Evolutionary conservation across 2,888 invertebrate species (phyloP), one percentile per base, ranked within the genome.

Genomic region (Epistrophe eligans): DNA sequence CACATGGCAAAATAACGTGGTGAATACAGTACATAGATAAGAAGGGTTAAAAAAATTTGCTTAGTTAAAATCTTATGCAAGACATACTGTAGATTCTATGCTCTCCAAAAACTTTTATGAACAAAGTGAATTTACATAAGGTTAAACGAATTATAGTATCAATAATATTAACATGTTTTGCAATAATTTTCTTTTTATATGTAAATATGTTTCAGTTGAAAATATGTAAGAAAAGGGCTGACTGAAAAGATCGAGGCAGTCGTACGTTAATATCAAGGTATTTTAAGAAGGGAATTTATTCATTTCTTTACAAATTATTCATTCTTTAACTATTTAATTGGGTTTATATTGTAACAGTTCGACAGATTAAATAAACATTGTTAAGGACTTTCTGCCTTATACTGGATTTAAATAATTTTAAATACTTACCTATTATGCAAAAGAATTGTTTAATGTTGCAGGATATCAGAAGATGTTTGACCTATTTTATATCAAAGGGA

Each of bases 1-100:
- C 67, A 67, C 67, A 38, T 67, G 38, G 67, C 52, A 52, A 38
- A 50, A 15, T 24, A 67, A 67, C 67, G 67, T 66, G 66, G 1
- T 32, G 3, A 24, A 24, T 24, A 24, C 3, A 66, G 9, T 28
- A 2, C 24, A 10, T 28, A 24, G 2, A 24, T 24, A 24, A 24
- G 19, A 28, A n/a, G 11, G 43, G 9, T 62, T 9, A 19, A 24
- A 8, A 45, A 28, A 66, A 48, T 17, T 0, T 28, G 4, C 9
- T 45, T 2, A 45, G 45, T 45, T 64, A 17, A 2, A 66, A 48
- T 66, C 11, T 66, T 66, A 66, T 66, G 32, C 13, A 66, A 48
- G 0, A n/a, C 15, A 24, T 3, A n/a, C 1, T 28, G n/a, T 32
- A 64, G 2, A 0, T 28, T 45, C 10, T 28, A n/a, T 15, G 17